Evolutionary conservation across 2,797 vertebrate species (phyloP).

Genomic region (Falco rusticolus): DNA sequence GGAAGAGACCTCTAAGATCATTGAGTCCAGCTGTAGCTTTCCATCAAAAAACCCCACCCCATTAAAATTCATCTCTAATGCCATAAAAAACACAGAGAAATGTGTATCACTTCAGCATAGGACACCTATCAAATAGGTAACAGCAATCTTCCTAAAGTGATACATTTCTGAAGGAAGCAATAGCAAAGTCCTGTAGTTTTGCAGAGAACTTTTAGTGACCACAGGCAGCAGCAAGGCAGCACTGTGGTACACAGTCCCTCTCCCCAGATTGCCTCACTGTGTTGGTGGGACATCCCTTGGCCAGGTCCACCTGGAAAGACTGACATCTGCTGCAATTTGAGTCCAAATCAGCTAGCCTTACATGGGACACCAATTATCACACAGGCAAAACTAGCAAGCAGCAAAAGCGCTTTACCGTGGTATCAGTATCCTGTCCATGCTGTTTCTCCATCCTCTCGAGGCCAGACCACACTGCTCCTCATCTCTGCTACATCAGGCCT

Average conservation of each 20-base stretch:
- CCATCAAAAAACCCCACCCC: rapidly evolving
- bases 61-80: not conserved
- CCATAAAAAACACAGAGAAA: not conserved
- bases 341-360: too few relatives aligned
- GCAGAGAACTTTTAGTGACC: not conserved
- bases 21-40: not conserved
- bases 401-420: too few relatives aligned
- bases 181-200: not conserved
- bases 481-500: too few relatives aligned
- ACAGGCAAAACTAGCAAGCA: too few relatives aligned
- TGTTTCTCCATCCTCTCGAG: too few relatives aligned
- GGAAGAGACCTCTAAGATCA: not conserved
- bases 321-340: not conserved
- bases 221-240: not conserved
- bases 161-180: not conserved
- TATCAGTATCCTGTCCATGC: too few relatives aligned
- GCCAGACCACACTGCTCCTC: too few relatives aligned
- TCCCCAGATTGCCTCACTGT: not conserved
- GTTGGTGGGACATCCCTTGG: not conserved
- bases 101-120: not conserved
- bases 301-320: not conserved
- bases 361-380: too few relatives aligned
- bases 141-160: not conserved
- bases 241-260: rapidly evolving
- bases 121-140: not conserved